Evolutionary conservation across 2,113 vertebrate genomes (phyloP).

Genomic region (Eulacestoma nigropectus): DNA sequence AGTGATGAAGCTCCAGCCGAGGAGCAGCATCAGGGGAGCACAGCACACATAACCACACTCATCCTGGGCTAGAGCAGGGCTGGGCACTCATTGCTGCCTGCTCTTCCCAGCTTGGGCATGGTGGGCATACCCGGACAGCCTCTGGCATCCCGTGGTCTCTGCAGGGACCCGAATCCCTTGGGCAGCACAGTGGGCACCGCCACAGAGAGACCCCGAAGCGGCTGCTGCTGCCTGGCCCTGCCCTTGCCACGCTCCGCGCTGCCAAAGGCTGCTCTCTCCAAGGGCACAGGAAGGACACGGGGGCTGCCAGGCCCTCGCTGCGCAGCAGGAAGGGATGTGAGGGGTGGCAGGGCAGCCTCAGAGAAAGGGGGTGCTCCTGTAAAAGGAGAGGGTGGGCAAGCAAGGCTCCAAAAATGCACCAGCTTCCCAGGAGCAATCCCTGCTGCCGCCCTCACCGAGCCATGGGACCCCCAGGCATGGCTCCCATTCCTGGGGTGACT

Average conservation of each 20-base stretch:
- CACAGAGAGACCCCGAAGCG: rapidly evolving
- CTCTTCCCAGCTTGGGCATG: rapidly evolving
- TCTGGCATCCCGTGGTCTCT: neutral
- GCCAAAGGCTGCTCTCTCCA: neutral
- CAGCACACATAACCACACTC: rapidly evolving
- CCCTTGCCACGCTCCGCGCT: rapidly evolving
- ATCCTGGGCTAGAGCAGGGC: neutral
- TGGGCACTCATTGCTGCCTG: neutral
- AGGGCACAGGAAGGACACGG: slow-evolving; percentile 3
- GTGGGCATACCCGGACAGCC: neutral
- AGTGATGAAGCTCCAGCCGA: neutral
- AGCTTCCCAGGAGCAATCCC: neutral
- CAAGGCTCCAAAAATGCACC: rapidly evolving
- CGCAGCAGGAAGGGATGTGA: neutral
- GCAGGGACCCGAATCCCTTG: rapidly evolving
- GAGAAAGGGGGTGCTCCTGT: neutral
- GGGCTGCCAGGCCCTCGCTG: rapidly evolving
- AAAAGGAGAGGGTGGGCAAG: neutral
- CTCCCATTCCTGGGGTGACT: rapidly evolving
- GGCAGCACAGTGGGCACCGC: neutral
- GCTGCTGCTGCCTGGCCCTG: neutral
- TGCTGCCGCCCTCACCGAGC: neutral
- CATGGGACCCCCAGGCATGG: rapidly evolving
- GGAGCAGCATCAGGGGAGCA: neutral
- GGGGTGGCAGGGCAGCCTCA: neutral